Evolutionary conservation across 1,140 invertebrate genomes (phyloP).

Genomic region (Gonioctena quinquepunctata): DNA sequence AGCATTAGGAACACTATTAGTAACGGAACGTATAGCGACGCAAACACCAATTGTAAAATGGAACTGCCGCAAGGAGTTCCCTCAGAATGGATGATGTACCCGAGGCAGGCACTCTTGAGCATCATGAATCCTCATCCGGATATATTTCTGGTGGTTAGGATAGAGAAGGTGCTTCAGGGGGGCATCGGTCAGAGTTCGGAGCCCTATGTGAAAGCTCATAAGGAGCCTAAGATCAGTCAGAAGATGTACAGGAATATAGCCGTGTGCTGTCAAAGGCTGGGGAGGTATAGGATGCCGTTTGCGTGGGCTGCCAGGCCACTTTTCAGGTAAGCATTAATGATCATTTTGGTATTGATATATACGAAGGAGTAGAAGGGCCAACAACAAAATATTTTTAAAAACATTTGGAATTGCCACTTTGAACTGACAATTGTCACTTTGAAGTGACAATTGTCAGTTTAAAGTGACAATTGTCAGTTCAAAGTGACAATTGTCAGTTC

Average conservation of each 20-base stretch:
- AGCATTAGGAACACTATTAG: constrained; percentile 54
- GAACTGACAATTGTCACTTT: too few relatives aligned
- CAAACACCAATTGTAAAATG: constrained; percentile 21
- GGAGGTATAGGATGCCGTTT: constrained; percentile 93
- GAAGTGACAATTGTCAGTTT: too few relatives aligned
- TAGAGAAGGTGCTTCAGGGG: constrained; percentile 93
- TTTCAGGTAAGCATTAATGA: constrained; percentile 70
- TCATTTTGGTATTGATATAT: too few relatives aligned
- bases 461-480: too few relatives aligned
- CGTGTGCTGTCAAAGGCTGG: constrained; percentile 80
- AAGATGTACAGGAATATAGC: constrained; percentile 85
- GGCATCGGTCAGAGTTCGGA: constrained; percentile 83
- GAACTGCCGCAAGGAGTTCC: constrained; percentile 63
- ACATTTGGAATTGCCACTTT: too few relatives aligned
- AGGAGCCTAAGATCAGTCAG: constrained; percentile 74
- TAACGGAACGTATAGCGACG: constrained; percentile 15
- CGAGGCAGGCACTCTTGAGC: constrained; percentile 77
- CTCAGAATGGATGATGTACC: constrained; percentile 67
- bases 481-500: too few relatives aligned
- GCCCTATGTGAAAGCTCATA: constrained; percentile 80
- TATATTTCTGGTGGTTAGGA: constrained; percentile 85
- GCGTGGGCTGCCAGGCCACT: constrained; percentile 90
- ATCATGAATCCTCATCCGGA: constrained; percentile 84
- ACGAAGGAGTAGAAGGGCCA: too few relatives aligned
- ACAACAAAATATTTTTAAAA: too few relatives aligned